Base-by-base conservation (phyloP, 2,113 vertebrate genomes). In the Osmerus eperlanus region DNA sequence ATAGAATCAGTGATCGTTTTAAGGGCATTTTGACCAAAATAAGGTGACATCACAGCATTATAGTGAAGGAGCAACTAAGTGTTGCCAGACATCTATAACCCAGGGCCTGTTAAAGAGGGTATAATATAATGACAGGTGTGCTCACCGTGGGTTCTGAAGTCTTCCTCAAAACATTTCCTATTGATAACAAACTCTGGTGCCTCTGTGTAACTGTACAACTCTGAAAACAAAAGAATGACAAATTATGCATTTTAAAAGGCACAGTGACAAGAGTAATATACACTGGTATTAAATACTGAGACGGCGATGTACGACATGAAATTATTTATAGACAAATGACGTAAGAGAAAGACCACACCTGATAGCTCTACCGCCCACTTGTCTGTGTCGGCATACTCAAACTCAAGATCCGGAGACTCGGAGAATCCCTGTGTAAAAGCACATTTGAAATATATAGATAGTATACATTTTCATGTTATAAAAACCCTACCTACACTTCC, bases 191-290 rank as follows among this genome's bases (percentile, higher is more conserved):
- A 98, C 84, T 99, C 97, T 0, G 97, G 97, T 23, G 95, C 96
- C 83, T 99, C 97, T 0, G 97, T 99, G 78, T 99, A 99, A 85
- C 97, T 99, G 87, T 99, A 99, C 3, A 99, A 90, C 85, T 99
- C 97, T 99, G 74, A 19, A 83, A 84, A 12, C 81, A 1, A 47
- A 47, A 12, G 41, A 47, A 47, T 11, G 41, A 47, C 41, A 47
- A 47, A 47, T 47, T 9, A 47, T 11, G 9, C 41, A 47, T 47
- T 47, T 47, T 12, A 47, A 47, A 9, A 47, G 7, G 9, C 41
- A 1, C 41, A 11, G 9, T 12, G 7, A 47, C 41, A 47, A 47
- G 41, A 12, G 41, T 47, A 4, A 36, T 36, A 36, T 36, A 36
- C 32, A 36, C 32, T 29, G 15, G 21, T 16, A 47, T 36, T 61